Percentiles rank a stretch among this genome's conserved stretches.
phyloP scores from a whole-genome alignment of 2,113 vertebrate genomes.

The Procavia capensis region DNA sequence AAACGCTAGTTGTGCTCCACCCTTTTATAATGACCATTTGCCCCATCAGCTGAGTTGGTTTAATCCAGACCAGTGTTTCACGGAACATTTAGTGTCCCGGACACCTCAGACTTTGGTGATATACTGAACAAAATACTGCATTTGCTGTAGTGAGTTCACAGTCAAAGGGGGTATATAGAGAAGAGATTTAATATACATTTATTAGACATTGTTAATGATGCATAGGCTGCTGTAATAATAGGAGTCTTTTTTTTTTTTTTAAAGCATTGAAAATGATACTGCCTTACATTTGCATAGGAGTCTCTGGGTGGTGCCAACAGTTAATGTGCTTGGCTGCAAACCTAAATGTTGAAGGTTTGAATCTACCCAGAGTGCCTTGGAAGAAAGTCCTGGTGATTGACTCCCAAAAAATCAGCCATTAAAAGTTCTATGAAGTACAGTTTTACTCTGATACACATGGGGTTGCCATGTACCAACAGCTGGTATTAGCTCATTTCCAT shows the following conservation, averaged over 20 bases:
- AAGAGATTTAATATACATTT: constrained; percentile 17
- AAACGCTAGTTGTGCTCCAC: too few species aligned
- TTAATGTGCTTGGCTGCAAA: background rate
- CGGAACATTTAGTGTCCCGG: background rate
- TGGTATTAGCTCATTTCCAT: background rate
- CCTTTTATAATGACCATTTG: background rate
- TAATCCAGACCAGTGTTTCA: background rate
- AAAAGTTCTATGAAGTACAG: background rate
- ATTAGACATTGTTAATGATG: constrained; percentile 22
- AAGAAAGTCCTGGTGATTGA: background rate
- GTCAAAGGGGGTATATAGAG: background rate
- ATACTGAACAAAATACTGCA: background rate
- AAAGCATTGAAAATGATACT: constrained; percentile 7
- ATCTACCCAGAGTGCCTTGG: background rate
- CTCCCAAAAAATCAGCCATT: background rate
- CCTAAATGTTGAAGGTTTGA: background rate
- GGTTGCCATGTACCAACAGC: background rate
- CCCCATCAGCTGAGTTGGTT: background rate
- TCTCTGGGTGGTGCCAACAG: background rate
- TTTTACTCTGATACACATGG: background rate
- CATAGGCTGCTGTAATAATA: background rate
- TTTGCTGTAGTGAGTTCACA: background rate
- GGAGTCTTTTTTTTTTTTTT: constrained; percentile 27
- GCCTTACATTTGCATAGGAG: constrained; percentile 18
- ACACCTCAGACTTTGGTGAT: constrained; percentile 9